Evolutionary conservation across 2,113 vertebrate genomes (phyloP).

Genomic region (Myiopsitta monachus): DNA sequence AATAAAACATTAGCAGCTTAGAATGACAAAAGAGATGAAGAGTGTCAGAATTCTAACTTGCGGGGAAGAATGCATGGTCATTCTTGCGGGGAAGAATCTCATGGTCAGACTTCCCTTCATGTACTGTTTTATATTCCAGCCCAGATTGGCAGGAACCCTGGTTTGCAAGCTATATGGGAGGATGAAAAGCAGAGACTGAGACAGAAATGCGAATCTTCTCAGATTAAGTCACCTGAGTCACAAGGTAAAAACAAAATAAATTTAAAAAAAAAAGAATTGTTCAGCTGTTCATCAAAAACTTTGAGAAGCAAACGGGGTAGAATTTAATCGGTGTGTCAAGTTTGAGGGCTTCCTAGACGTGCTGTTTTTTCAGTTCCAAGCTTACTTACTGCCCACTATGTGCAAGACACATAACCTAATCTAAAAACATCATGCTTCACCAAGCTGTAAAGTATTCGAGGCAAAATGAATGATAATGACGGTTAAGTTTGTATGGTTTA

Average conservation of each 20-base stretch:
- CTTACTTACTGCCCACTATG: not conserved
- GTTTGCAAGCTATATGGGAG: slow-evolving; percentile 96
- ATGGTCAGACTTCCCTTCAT: slow-evolving; percentile 8
- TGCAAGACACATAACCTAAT: not conserved
- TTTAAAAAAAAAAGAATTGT: not conserved
- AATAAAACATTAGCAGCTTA: not conserved
- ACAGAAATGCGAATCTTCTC: slow-evolving; percentile 86
- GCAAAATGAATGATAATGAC: not conserved
- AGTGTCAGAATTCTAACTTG: not conserved
- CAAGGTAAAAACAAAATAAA: slow-evolving; percentile 79
- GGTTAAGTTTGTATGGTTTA: not conserved
- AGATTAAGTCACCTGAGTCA: slow-evolving; percentile 85
- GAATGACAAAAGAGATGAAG: not conserved
- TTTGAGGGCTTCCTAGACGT: not conserved
- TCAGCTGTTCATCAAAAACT: not conserved
- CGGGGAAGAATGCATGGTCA: not conserved
- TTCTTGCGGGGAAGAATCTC: not conserved
- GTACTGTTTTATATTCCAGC: slow-evolving; percentile 74
- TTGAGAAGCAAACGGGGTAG: not conserved
- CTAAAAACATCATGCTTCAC: not conserved
- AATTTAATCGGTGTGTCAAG: not conserved
- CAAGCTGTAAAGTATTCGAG: not conserved
- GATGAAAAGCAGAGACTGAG: slow-evolving; percentile 94
- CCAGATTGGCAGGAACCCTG: slow-evolving; percentile 93
- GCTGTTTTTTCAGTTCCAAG: not conserved